Evolutionary conservation across 2,888 invertebrate species (phyloP).

Genomic region (Conops quadrifasciatus): DNA sequence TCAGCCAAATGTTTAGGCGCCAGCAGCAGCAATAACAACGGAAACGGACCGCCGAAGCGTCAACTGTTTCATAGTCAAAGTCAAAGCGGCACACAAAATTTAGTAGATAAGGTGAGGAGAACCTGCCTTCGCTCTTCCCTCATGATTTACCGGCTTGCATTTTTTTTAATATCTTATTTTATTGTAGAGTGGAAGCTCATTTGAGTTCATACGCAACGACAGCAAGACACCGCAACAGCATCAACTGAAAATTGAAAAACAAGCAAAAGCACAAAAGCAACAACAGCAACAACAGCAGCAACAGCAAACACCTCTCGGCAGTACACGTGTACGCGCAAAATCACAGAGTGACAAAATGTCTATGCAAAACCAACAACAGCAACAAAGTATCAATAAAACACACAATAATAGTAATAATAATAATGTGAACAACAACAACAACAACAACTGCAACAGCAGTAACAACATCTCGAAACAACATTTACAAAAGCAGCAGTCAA

Average conservation of each 20-base stretch:
- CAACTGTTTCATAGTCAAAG: constrained; percentile 64
- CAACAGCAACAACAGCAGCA: constrained; percentile 28
- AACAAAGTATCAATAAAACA: constrained; percentile 30
- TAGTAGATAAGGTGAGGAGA: constrained; percentile 55
- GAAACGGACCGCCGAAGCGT: constrained; percentile 51
- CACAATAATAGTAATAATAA: constrained; percentile 25
- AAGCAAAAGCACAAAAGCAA: constrained; percentile 45
- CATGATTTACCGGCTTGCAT: too few relatives aligned
- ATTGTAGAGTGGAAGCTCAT: constrained; percentile 58
- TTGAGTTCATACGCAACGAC: constrained; percentile 61
- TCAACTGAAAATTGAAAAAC: constrained; percentile 48
- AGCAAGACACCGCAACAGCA: constrained; percentile 54
- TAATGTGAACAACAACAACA: constrained; percentile 30
- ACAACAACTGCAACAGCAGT: constrained; percentile 39
- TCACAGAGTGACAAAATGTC: constrained; percentile 56
- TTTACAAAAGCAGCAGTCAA: constrained; percentile 46
- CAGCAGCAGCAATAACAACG: constrained; percentile 53
- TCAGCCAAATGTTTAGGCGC: constrained; percentile 42
- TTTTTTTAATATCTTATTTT: constrained; percentile 23
- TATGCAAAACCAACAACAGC: constrained; percentile 40
- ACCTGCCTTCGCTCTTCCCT: not conserved
- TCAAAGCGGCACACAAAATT: constrained; percentile 56
- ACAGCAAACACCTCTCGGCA: constrained; percentile 14
- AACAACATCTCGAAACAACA: constrained; percentile 42
- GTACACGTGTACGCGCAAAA: constrained; percentile 50